These are phyloP conservation scores for Diprion similis DNA, from an alignment of 1,140 invertebrate species.

Conservation along the genomic window DNA sequence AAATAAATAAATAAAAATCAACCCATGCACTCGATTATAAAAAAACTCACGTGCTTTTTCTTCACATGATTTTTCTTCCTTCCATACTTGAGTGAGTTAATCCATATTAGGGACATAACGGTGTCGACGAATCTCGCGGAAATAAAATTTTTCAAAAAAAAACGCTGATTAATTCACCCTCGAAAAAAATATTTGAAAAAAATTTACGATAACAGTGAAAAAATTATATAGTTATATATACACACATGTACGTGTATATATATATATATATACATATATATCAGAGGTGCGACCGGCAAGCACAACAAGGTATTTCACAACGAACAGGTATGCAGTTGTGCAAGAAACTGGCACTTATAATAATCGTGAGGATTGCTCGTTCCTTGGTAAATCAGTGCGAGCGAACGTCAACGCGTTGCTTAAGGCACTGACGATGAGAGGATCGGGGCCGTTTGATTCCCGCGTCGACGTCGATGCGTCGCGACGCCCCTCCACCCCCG, in stretches of 20 bases:
- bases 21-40: not conserved
- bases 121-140: not conserved
- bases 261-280: too few relatives aligned
- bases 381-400: not conserved
- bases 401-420: not conserved
- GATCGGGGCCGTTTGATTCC: not conserved
- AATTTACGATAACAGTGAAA: not conserved
- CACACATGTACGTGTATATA: too few relatives aligned
- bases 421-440: not conserved
- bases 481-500: not conserved
- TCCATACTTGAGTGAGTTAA: conserved; percentile 47
- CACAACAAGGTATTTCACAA: too few relatives aligned
- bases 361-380: too few relatives aligned
- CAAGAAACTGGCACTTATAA: too few relatives aligned
- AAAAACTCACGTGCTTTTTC: conserved; percentile 37
- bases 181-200: not conserved
- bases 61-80: conserved; percentile 41
- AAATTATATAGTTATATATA: not conserved
- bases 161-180: too few relatives aligned
- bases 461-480: not conserved
- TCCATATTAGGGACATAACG: conserved; percentile 52
- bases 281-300: too few relatives aligned
- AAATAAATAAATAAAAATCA: not conserved
- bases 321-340: too few relatives aligned
- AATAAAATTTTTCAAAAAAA: not conserved